These are phyloP conservation scores for Yoshiicerus persimilis DNA, from an alignment of 1,140 invertebrate species.

Conservation along the genomic window DNA sequence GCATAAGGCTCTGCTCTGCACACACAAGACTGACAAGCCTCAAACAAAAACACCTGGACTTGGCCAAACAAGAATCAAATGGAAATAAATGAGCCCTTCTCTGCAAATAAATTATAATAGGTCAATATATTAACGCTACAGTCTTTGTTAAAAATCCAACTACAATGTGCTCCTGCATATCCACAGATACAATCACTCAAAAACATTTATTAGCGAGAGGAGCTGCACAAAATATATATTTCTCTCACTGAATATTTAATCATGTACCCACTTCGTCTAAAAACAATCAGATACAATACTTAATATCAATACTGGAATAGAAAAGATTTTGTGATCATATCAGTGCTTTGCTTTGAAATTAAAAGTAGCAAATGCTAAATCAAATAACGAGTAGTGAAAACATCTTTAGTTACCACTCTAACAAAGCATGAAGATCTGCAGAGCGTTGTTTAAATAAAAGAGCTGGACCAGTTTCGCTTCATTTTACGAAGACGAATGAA, in stretches of 20 bases:
- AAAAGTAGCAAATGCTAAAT: neutral
- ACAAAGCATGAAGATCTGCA: too few relatives aligned
- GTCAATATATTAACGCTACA: neutral
- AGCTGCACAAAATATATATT: too few relatives aligned
- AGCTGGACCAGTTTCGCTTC: neutral
- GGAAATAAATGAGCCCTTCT: neutral
- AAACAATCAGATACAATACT: neutral
- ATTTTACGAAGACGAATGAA: neutral
- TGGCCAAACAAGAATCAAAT: neutral
- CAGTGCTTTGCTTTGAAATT: too few relatives aligned
- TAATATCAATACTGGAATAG: neutral
- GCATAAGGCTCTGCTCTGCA: neutral
- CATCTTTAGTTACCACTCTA: too few relatives aligned
- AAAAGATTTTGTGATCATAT: neutral
- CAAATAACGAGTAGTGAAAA: too few relatives aligned
- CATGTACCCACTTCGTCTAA: neutral
- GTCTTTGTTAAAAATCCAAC: neutral
- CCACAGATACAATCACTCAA: neutral
- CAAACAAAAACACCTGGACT: neutral
- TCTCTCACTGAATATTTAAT: neutral
- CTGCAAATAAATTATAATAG: conserved; percentile 18
- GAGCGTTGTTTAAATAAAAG: too few relatives aligned
- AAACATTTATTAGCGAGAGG: neutral
- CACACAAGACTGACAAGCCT: neutral
- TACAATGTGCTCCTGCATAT: neutral